Conservation (phyloP, 23 tunicate species). For the Clavelina lepadiformis region DNA sequence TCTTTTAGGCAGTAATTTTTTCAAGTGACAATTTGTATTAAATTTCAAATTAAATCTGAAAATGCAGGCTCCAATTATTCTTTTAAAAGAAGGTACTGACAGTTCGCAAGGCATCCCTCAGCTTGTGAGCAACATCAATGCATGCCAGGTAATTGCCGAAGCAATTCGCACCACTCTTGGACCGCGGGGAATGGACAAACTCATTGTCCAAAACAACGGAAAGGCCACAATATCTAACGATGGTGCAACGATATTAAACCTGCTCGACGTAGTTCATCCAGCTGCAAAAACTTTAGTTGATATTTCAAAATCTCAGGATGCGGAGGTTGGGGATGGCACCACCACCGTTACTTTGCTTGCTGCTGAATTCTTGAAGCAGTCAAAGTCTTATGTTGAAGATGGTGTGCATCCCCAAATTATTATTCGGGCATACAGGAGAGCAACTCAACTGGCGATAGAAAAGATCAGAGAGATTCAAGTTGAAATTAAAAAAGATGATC, state of each 20-base stretch:
- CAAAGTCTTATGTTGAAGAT: conserved; percentile 90
- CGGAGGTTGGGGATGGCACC: conserved; percentile 99
- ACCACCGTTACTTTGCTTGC: conserved; percentile 93
- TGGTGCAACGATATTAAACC: conserved; percentile 95
- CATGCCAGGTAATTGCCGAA: conserved; percentile 95
- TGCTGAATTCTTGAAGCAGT: conserved; percentile 85
- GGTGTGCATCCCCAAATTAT: conserved; percentile 96
- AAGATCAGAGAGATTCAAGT: conserved; percentile 88
- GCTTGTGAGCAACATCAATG: conserved; percentile 93
- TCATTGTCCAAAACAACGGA: conserved; percentile 79
- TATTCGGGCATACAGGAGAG: conserved; percentile 80
- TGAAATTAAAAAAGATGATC: conserved; percentile 65
- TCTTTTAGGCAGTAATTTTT: too few relatives aligned
- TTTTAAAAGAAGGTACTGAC: conserved; percentile 97
- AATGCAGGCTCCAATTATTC: conserved; percentile 89
- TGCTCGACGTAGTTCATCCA: conserved; percentile 92
- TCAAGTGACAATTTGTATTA: too few relatives aligned
- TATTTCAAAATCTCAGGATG: conserved; percentile 97
- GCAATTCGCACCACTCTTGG: conserved; percentile 97
- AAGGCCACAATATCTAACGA: conserved; percentile 97
- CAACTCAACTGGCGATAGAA: conserved; percentile 84
- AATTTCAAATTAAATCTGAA: neutral
- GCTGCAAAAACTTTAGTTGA: conserved; percentile 97
- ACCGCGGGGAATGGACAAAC: conserved; percentile 96
- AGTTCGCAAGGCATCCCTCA: conserved; percentile 97